Base-by-base conservation (phyloP, 2,888 invertebrate species). In the Alentia gelatinosa region DNA sequence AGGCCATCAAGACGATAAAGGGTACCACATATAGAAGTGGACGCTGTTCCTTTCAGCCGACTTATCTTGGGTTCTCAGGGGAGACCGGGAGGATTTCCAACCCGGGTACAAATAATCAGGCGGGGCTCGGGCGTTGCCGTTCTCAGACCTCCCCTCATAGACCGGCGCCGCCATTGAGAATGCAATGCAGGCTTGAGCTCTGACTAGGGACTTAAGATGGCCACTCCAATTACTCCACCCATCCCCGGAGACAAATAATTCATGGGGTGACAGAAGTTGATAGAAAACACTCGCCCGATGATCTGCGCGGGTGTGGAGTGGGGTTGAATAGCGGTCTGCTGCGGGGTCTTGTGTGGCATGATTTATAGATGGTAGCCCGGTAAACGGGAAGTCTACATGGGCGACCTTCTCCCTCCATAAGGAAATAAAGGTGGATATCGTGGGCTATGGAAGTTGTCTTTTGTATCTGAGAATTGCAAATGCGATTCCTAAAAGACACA, bases 191-290 rank as follows among this genome's bases (percentile, higher is more conserved):
- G 68, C 30, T 30, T n/a, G 68, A 68, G 68, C 79, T 79, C 47
- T 50, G 86, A 50, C 86, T 86, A 26, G 86, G 86, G 86, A 86
- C 86, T 86, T 86, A 86, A 86, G 86, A 86, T 33, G 86, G 86
- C 47, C 86, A 30, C 86, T 86, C 86, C 86, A 86, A 86, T 86
- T 86, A 86, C 86, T 50, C 26, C 33, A n/a, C 30, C 30, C 26
- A 30, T 26, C 86, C 30, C 86, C 7, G 26, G 42, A 50, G 86
- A 86, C 86, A 86, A 86, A 86, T 86, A 86, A 86, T 50, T 86
- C 86, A 86, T 86, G 47, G 86, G 47, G 86, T 26, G 86, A 86
- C 86, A 86, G 86, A 47, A 86, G 86, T 86, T 86, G 86, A 86
- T 86, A 86, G 86, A 50, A 86, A 86, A 86, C 86, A 86, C 86